These are phyloP conservation scores for Palythoa caribaeorum DNA, from an alignment of 92 coral and sea anemone species.

Conservation along the genomic window DNA sequence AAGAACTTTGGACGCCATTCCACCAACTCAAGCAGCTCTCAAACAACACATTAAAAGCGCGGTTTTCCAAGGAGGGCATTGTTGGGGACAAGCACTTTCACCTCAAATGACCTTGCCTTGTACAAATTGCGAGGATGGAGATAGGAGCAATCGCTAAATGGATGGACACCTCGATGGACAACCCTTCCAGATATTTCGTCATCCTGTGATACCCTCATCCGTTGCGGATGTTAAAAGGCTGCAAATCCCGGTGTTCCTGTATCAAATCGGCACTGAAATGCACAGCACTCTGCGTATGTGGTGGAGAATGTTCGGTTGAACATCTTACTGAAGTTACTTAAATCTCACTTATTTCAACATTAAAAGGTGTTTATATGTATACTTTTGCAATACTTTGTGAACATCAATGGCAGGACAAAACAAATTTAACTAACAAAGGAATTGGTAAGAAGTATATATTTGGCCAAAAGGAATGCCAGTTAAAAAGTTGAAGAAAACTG, in stretches of 20 bases:
- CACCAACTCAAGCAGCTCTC: not conserved
- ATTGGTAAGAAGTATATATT: no score
- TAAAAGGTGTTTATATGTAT: not conserved
- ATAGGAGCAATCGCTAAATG: not conserved
- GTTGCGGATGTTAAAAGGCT: not conserved
- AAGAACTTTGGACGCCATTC: conserved; percentile 7
- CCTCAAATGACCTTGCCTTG: not conserved
- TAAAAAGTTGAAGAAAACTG: no score
- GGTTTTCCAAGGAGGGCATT: conserved; percentile 22
- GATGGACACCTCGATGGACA: conserved; percentile 1
- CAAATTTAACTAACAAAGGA: not conserved
- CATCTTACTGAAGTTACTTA: not conserved
- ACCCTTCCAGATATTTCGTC: not conserved
- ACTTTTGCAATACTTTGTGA: not conserved
- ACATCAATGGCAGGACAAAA: not conserved
- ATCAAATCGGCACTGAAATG: conserved; percentile 4
- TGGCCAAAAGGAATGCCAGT: no score
- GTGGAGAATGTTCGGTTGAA: not conserved
- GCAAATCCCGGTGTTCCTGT: conserved; percentile 2
- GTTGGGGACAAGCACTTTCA: not conserved
- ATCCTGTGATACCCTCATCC: not conserved
- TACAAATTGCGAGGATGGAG: not conserved
- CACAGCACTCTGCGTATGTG: not conserved
- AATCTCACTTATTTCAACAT: not conserved
- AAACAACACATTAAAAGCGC: conserved; percentile 4